Base-by-base conservation (phyloP, 2,888 invertebrate species). In the Acanthosepion lycidas region DNA sequence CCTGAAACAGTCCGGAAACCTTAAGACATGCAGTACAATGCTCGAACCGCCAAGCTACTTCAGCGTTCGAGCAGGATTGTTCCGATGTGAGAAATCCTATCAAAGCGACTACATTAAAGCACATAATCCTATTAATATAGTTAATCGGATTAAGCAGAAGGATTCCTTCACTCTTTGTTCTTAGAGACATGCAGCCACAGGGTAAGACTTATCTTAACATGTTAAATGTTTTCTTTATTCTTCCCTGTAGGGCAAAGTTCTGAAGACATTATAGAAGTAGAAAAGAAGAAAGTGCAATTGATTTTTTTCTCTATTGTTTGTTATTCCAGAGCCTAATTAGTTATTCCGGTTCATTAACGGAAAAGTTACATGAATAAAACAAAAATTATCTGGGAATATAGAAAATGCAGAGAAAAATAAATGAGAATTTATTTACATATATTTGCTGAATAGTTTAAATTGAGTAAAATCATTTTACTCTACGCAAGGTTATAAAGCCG, bases 51-150 rank as follows among this genome's bases (percentile, higher is more conserved):
- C n/a, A 4, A 78, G 78, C 78, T 78, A 15, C n/a, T 78, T 78
- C 78, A n/a, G 12, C n/a, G 78, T n/a, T 42, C n/a, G n/a, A 5
- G 0, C n/a, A 9, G n/a, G 78, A 78, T 78, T 78, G 78, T 78
- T 78, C 15, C 78, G 78, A 78, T 78, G n/a, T 23, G 78, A n/a
- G 78, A 23, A 78, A 78, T 78, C 78, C 78, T n/a, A 78, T 78
- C 78, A 78, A n/a, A 78, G n/a, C n/a, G 78, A 78, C 78, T 33
- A 78, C n/a, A 78, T 78, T 78, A 78, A 78, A 78, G 78, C 78
- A n/a, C 78, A 18, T 78, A 78, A 78, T 78, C 78, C 78, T 78
- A 78, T 78, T 78, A 78, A 78, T 78, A n/a, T 78, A 20, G n/a
- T 78, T 78, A 78, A 78, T 78, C 78, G 33, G 78, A 78, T 78